Evolutionary conservation across 1,140 invertebrate genomes (phyloP), one percentile per base, ranked within the genome.

Genomic region (Ceratitis capitata): DNA sequence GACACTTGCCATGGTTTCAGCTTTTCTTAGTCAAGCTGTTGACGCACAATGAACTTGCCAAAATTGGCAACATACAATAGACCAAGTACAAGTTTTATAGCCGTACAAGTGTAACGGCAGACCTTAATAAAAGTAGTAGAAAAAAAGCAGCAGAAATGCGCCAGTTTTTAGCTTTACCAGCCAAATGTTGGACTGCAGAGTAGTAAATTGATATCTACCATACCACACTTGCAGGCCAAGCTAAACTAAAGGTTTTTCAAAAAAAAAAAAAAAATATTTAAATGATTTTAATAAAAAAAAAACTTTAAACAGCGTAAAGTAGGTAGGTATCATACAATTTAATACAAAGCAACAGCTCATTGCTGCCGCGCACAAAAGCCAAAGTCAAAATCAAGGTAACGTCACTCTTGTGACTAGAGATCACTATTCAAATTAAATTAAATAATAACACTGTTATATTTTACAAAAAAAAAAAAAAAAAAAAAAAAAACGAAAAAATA

Each of bases 351-450:
- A 23, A 7, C 64, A 42, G n/a, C 10, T 45, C n/a, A 78, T 9
- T 47, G 69, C 69, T 10, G n/a, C 69, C 19, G 5, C 6, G 16
- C 4, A n/a, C 69, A 78, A 45, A 64, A 78, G 69, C 32, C 69
- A 78, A 45, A 45, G n/a, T 45, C 35, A 78, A 45, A 78, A 78
- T 78, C 69, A 78, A 78, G 69, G 69, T 23, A 78, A 78, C 16
- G 14, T 39, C 32, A 35, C 29, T 39, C 61, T 56, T 56, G 23
- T 23, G 14, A 56, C 51, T 56, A 7, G 5, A n/a, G 51, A 56
- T n/a, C n/a, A 56, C n/a, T n/a, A n/a, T 56, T n/a, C 23, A 6
- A 56, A n/a, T 53, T 56, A 56, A 56, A n/a, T n/a, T n/a, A n/a
- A n/a, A n/a, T n/a, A n/a, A n/a, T n/a, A n/a, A n/a, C n/a, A n/a